Conservation (phyloP, 2,888 invertebrate genomes). For the Platerodrilus igneus region DNA sequence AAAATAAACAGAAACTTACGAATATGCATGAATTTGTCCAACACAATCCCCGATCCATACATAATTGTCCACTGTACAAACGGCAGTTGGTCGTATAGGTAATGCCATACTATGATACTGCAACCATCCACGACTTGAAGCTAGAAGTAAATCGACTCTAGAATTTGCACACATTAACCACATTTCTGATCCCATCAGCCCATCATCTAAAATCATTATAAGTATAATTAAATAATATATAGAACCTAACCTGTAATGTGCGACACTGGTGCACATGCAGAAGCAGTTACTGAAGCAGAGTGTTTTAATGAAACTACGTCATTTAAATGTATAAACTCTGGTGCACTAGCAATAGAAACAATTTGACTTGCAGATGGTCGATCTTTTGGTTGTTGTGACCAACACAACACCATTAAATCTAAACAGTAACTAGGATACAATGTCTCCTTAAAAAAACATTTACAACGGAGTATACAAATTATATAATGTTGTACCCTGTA, state of each 20-base stretch:
- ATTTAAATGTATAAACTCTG: conserved; percentile 86
- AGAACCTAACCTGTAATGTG: conserved; percentile 48
- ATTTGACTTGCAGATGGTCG: conserved; percentile 93
- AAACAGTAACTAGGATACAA: conserved; percentile 83
- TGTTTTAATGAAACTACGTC: conserved; percentile 73
- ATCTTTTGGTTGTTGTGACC: conserved; percentile 81
- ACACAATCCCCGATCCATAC: conserved; percentile 89
- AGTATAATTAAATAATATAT: neutral
- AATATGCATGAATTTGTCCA: conserved; percentile 80
- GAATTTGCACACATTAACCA: conserved; percentile 70
- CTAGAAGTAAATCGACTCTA: conserved; percentile 58
- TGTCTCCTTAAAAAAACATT: conserved; percentile 56
- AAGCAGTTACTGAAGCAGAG: conserved; percentile 61
- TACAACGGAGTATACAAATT: conserved; percentile 5
- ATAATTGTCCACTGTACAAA: conserved; percentile 69
- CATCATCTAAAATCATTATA: conserved; percentile 48
- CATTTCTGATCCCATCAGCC: conserved; percentile 60
- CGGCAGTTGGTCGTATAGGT: conserved; percentile 61
- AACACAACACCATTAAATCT: conserved; percentile 94
- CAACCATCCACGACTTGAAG: conserved; percentile 54
- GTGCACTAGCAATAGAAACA: conserved; percentile 85
- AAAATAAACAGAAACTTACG: too few relatives aligned
- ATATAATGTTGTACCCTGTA: conserved; percentile 56
- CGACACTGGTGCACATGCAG: conserved; percentile 51
- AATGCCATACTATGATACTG: conserved; percentile 57